A percentile compares a stretch with the other conserved stretches of the same genome.
Conservation (phyloP, 2,113 vertebrate genomes). For the Cochlearius cochlearius region DNA sequence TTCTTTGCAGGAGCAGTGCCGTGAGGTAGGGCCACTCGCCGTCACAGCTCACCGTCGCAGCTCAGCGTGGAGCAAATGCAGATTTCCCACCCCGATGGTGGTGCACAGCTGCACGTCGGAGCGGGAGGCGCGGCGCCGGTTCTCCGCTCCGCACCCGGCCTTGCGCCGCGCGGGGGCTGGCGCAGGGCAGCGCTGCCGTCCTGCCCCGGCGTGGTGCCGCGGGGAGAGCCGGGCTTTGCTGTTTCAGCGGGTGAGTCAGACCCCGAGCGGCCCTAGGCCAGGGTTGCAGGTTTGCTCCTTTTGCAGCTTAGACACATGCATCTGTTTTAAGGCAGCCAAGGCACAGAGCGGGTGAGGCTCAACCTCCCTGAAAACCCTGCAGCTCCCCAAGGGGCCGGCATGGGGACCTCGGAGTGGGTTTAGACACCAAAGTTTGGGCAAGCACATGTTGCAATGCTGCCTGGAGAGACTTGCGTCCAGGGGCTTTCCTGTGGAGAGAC, state of each 20-base stretch:
- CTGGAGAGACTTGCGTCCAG: background rate
- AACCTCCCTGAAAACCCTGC: background rate
- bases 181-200: background rate
- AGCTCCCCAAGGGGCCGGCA: background rate
- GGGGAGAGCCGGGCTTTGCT: background rate
- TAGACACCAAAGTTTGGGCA: background rate
- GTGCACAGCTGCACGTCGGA: background rate
- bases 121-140: rapidly evolving
- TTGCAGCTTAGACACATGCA: background rate
- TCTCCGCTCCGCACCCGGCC: background rate
- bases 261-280: background rate
- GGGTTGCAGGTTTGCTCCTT: background rate
- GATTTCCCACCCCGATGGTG: background rate
- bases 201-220: background rate
- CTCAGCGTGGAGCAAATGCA: background rate
- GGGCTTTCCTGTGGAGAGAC: background rate
- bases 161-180: rapidly evolving
- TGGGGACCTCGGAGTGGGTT: rapidly evolving
- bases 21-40: too few relatives aligned
- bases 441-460: background rate
- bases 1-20: background rate
- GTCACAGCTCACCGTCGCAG: rapidly evolving
- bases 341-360: rapidly evolving
- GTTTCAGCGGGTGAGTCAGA: background rate
- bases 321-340: background rate